These are phyloP conservation scores for Corvus hawaiiensis DNA, from an alignment of 2,113 vertebrate genomes.

Conservation along the genomic window DNA sequence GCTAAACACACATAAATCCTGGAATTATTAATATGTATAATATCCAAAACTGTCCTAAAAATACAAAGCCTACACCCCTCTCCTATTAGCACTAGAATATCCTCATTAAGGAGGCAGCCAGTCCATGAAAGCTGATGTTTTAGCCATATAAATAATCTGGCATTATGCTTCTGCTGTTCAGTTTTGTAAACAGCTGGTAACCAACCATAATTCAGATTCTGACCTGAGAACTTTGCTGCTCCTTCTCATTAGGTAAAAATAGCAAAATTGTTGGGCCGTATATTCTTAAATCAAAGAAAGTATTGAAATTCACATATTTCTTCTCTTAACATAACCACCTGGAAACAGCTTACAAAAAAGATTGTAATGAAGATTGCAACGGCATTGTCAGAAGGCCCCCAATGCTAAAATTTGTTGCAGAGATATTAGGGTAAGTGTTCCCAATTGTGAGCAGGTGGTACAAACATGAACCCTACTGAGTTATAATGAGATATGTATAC, in stretches of 20 bases:
- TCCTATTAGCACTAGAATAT: conserved; percentile 52
- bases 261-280: background rate
- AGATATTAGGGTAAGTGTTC: conserved; percentile 60
- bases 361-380: conserved; percentile 53
- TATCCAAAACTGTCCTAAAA: conserved; percentile 51
- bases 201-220: conserved; percentile 64
- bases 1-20: conserved; percentile 17
- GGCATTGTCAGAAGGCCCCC: conserved; percentile 62
- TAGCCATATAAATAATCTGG: conserved; percentile 50
- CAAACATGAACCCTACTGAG: conserved; percentile 71
- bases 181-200: conserved; percentile 68
- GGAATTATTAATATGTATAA: conserved; percentile 20
- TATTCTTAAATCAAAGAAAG: conserved; percentile 57
- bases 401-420: conserved; percentile 55
- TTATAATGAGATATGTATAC: conserved; percentile 78
- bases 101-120: conserved; percentile 34
- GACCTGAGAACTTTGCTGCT: conserved; percentile 48
- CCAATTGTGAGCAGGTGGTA: conserved; percentile 72
- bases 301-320: conserved; percentile 54
- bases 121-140: conserved; percentile 46
- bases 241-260: conserved; percentile 53
- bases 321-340: background rate
- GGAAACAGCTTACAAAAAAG: conserved; percentile 42
- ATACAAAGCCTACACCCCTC: background rate
- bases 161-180: conserved; percentile 50